These are phyloP conservation scores for Eciton burchellii DNA, from an alignment of 1,140 invertebrate species.

Conservation along the genomic window DNA sequence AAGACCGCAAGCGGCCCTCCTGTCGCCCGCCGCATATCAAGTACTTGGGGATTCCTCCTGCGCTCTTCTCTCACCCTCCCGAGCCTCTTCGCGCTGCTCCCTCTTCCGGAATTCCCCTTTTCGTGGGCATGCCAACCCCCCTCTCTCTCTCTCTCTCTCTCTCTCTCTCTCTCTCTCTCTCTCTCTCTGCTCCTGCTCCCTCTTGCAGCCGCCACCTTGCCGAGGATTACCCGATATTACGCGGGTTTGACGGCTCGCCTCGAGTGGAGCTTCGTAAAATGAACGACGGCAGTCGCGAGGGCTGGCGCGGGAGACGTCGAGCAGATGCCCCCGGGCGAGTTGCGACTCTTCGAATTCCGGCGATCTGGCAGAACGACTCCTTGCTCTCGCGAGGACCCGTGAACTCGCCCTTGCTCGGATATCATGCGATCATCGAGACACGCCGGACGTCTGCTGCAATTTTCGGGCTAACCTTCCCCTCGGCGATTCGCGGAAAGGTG, in stretches of 20 bases:
- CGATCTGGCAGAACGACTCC: slow-evolving; percentile 16
- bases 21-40: slow-evolving; percentile 75
- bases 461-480: slow-evolving; percentile 10
- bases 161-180: slow-evolving; percentile 37
- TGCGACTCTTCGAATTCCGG: slow-evolving; percentile 30
- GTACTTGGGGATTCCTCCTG: slow-evolving; percentile 65
- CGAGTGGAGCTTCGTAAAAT: slow-evolving; percentile 75
- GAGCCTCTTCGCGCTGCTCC: not conserved
- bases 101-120: slow-evolving; percentile 16
- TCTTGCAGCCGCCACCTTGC: slow-evolving; percentile 55
- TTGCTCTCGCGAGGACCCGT: slow-evolving; percentile 1
- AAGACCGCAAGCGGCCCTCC: slow-evolving; percentile 66
- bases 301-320: slow-evolving; percentile 11
- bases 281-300: slow-evolving; percentile 56
- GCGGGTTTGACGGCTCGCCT: slow-evolving; percentile 70
- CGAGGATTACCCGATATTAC: slow-evolving; percentile 78
- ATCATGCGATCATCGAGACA: slow-evolving; percentile 70
- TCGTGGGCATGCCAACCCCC: slow-evolving; percentile 42
- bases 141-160: slow-evolving; percentile 37
- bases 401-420: not conserved
- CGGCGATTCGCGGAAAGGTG: slow-evolving; percentile 28
- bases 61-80: slow-evolving; percentile 14
- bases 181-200: too few relatives aligned
- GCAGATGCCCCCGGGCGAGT: slow-evolving; percentile 40
- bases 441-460: slow-evolving; percentile 25